phyloP scores from a whole-genome alignment of 1,140 invertebrate species.

The Diachasma alloeum region DNA sequence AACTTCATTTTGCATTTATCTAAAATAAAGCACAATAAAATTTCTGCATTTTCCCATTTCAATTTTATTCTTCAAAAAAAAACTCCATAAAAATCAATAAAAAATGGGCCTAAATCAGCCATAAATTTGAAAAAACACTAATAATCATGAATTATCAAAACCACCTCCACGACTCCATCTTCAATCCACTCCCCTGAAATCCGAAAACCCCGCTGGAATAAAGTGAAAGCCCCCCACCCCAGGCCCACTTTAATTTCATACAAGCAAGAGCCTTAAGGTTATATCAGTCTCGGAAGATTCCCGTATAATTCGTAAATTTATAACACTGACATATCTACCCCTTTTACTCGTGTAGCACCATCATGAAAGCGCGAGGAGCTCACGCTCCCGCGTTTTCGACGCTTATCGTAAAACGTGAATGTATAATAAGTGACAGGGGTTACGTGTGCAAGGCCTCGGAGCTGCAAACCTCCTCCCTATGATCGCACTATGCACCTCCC shows the following conservation, averaged over 20 bases:
- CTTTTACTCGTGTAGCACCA: slow-evolving; percentile 53
- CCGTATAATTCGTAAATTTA: slow-evolving; percentile 65
- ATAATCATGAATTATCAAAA: background rate
- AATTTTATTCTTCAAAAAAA: too few relatives aligned
- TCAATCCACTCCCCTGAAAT: background rate
- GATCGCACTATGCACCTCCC: background rate
- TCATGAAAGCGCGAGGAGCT: slow-evolving; percentile 47
- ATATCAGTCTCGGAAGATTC: slow-evolving; percentile 34
- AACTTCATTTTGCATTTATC: too few relatives aligned
- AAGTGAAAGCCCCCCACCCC: background rate
- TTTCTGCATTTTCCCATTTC: too few relatives aligned
- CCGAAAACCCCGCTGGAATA: too few relatives aligned
- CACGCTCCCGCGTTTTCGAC: slow-evolving; percentile 38
- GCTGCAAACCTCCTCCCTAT: background rate
- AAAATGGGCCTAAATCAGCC: too few relatives aligned
- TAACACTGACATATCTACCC: slow-evolving; percentile 64
- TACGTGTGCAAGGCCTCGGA: slow-evolving; percentile 18
- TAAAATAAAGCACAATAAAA: too few relatives aligned
- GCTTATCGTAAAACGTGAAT: slow-evolving; percentile 58
- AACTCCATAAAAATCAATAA: too few relatives aligned
- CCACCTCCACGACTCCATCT: background rate
- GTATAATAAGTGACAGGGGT: slow-evolving; percentile 60
- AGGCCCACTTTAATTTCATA: background rate
- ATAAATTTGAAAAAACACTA: too few relatives aligned
- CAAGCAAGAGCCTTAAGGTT: background rate